phyloP scores from a whole-genome alignment of 1,140 invertebrate species.

The Plectus sambesii region DNA sequence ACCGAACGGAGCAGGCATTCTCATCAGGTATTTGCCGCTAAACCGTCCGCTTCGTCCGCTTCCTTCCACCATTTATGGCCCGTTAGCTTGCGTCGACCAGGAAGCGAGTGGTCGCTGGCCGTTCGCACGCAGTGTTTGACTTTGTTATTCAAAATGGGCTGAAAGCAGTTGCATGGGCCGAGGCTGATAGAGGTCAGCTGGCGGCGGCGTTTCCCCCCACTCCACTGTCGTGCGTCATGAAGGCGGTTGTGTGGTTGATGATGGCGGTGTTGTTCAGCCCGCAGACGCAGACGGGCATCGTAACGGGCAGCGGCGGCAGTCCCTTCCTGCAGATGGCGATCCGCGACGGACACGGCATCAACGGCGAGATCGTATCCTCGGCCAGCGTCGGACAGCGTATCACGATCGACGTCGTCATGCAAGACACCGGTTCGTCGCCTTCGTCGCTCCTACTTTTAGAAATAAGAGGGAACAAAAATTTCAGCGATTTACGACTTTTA shows the following conservation, averaged over 20 bases:
- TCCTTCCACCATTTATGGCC: constrained; percentile 1
- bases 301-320: constrained; percentile 19
- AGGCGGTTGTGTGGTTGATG: no score
- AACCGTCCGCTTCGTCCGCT: not conserved
- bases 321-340: constrained; percentile 20
- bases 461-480: constrained; percentile 10
- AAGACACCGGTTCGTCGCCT: constrained; percentile 21
- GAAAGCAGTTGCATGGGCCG: no score
- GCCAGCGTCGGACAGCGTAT: constrained; percentile 22
- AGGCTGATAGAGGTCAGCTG: no score
- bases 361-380: constrained; percentile 13
- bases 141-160: no score
- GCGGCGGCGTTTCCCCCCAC: no score
- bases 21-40: not conserved
- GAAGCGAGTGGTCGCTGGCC: not conserved
- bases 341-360: constrained; percentile 22
- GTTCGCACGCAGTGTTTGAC: not conserved
- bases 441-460: not conserved
- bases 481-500: constrained; percentile 27
- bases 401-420: constrained; percentile 20
- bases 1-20: no score
- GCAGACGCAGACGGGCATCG: constrained; percentile 16
- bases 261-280: no score
- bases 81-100: not conserved
- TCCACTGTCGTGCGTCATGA: no score